These are phyloP conservation scores for Penelope pileata DNA, from an alignment of 2,113 vertebrate genomes.

Conservation along the genomic window DNA sequence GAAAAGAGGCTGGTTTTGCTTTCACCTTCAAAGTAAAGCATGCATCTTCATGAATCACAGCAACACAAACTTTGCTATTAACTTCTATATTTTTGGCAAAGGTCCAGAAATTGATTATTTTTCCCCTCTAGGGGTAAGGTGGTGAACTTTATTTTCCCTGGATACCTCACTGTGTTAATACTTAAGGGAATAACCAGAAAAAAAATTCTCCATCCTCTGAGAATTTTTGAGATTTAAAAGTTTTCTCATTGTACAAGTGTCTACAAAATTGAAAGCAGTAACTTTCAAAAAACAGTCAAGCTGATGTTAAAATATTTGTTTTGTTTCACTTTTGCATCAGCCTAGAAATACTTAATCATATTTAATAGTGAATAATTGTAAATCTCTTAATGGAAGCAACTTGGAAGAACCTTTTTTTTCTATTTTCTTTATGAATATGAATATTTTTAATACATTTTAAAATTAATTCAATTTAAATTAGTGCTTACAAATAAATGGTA, in stretches of 20 bases:
- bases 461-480: not conserved
- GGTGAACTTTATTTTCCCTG: not conserved
- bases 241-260: not conserved
- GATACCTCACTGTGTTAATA: not conserved
- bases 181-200: not conserved
- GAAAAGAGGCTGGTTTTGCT: not conserved
- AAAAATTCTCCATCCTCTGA: not conserved
- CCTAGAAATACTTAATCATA: not conserved
- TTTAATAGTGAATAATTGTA: not conserved
- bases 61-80: not conserved
- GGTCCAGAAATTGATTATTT: not conserved
- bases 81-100: not conserved
- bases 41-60: not conserved
- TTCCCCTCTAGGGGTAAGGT: not conserved
- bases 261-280: not conserved
- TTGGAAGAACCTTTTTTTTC: fast-evolving
- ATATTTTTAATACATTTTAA: not conserved
- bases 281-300: not conserved
- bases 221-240: not conserved
- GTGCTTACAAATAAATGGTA: not conserved
- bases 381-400: not conserved
- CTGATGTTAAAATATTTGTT: not conserved
- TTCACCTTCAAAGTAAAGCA: not conserved
- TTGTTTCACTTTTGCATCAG: not conserved
- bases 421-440: not conserved